These are phyloP conservation scores for Mycalesis mineus DNA, from an alignment of 2,888 invertebrate genomes.

Conservation along the genomic window DNA sequence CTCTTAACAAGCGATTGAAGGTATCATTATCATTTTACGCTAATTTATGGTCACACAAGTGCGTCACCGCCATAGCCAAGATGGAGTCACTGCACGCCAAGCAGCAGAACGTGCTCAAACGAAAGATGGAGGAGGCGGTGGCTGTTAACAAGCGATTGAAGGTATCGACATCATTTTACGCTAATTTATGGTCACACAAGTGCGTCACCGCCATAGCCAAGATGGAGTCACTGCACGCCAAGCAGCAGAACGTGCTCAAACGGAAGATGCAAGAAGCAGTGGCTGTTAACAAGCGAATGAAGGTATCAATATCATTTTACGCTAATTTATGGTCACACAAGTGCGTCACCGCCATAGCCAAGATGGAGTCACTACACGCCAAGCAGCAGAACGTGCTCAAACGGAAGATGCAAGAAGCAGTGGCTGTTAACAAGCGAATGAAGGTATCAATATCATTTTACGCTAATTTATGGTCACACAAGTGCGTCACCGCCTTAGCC, in stretches of 20 bases:
- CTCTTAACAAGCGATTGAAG: conserved; percentile 89
- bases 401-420: conserved; percentile 92
- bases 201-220: conserved; percentile 88
- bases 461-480: too few relatives aligned
- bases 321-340: conserved; percentile 81
- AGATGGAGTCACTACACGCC: conserved; percentile 85
- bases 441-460: too few relatives aligned
- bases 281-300: conserved; percentile 89
- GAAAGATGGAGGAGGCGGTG: conserved; percentile 93
- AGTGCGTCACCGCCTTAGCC: conserved; percentile 88
- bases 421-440: conserved; percentile 88
- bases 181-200: conserved; percentile 77
- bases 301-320: too few relatives aligned
- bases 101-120: conserved; percentile 89
- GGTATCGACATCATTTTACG: conserved; percentile 47
- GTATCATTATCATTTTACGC: conserved; percentile 43
- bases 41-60: conserved; percentile 79
- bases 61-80: conserved; percentile 87
- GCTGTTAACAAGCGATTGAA: conserved; percentile 90
- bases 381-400: conserved; percentile 91
- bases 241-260: conserved; percentile 90
- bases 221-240: conserved; percentile 86
- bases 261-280: conserved; percentile 93
- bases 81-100: conserved; percentile 87
- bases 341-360: conserved; percentile 87